Percentiles rank a stretch among this genome's conserved stretches.
Conservation (phyloP, 53 echinoderm and acorn worm genomes). For the Holothuria leucospilota region DNA sequence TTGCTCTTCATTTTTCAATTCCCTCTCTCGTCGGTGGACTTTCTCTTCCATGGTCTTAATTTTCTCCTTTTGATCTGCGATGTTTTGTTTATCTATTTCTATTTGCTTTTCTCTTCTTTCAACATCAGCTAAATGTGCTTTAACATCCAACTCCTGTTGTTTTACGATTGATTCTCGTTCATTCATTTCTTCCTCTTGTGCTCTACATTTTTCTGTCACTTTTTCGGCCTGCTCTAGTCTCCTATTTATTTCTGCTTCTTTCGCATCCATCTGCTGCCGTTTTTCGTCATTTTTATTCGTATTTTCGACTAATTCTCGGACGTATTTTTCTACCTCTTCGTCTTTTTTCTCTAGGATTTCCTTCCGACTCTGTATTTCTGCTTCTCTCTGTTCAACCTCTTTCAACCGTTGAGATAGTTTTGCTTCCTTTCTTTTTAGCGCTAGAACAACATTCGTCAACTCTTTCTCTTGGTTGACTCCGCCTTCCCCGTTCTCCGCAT, state of each 20-base stretch:
- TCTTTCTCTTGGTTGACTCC: slow-evolving; percentile 27
- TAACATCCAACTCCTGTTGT: slow-evolving; percentile 8
- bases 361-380: slow-evolving; percentile 3
- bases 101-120: slow-evolving; percentile 37
- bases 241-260: slow-evolving; percentile 32
- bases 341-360: slow-evolving; percentile 36
- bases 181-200: neutral
- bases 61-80: slow-evolving; percentile 14
- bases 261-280: slow-evolving; percentile 5
- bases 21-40: slow-evolving; percentile 33
- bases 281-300: slow-evolving; percentile 31
- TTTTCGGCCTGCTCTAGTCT: neutral
- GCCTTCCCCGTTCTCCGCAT: neutral
- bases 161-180: neutral
- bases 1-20: slow-evolving; percentile 58
- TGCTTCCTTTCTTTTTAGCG: slow-evolving; percentile 38
- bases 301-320: slow-evolving; percentile 41
- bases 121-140: neutral
- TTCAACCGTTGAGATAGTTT: neutral
- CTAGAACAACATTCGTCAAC: slow-evolving; percentile 21
- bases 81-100: slow-evolving; percentile 23
- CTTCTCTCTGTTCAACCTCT: slow-evolving; percentile 21
- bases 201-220: slow-evolving; percentile 4
- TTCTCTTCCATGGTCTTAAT: slow-evolving; percentile 17
- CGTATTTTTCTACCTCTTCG: slow-evolving; percentile 43